Conservation (phyloP, 2,797 vertebrate species). For the Myiothlypis coronata region DNA sequence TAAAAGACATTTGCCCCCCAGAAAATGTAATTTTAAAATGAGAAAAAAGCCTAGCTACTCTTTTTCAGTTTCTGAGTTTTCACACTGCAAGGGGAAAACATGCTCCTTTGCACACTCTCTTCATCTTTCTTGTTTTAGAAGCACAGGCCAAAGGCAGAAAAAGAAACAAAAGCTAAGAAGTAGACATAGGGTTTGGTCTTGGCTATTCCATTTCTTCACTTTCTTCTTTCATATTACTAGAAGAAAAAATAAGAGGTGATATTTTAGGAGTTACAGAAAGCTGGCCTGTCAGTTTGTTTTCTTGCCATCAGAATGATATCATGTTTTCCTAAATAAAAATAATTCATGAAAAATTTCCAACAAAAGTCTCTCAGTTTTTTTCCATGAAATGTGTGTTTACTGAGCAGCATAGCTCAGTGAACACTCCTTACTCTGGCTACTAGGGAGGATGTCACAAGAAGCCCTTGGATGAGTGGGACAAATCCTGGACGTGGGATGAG, state of each 20-base stretch:
- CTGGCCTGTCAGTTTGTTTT: constrained; percentile 40
- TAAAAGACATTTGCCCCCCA: not conserved
- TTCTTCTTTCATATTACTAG: constrained; percentile 33
- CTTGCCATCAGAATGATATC: constrained; percentile 61
- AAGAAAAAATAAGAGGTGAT: constrained; percentile 51
- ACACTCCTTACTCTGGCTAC: not conserved
- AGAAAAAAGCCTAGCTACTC: not conserved
- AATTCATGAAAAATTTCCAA: constrained; percentile 50
- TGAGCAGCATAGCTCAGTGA: not conserved
- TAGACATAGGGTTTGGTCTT: not conserved
- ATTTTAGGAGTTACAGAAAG: constrained; percentile 52
- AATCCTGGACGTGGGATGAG: not conserved
- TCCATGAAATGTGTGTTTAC: constrained; percentile 38
- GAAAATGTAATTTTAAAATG: not conserved
- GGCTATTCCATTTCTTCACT: constrained; percentile 12
- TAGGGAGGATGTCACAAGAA: not conserved
- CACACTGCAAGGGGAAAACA: not conserved
- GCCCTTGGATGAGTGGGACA: not conserved
- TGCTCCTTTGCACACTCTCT: not conserved
- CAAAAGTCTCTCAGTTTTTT: constrained; percentile 25
- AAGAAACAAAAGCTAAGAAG: constrained; percentile 5
- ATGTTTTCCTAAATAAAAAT: constrained; percentile 68
- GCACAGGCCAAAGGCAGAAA: not conserved
- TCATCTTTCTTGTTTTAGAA: not conserved
- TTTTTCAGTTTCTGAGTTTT: not conserved